Evolutionary conservation across 2,797 vertebrate species (phyloP).

Genomic region (Leuciscus waleckii): DNA sequence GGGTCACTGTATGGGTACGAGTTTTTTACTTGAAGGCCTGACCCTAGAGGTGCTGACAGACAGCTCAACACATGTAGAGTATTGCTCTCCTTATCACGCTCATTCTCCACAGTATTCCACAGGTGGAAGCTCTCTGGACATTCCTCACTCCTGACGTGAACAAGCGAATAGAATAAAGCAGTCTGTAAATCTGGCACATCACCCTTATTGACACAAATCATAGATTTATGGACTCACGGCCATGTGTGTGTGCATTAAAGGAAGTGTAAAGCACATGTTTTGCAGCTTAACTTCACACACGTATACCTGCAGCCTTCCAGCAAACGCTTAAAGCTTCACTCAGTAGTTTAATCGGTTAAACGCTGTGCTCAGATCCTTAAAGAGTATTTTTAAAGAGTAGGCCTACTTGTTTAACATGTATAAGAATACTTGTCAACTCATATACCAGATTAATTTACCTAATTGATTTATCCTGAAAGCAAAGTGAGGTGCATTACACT

Average conservation of each 20-base stretch:
- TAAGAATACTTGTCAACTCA: constrained; percentile 14
- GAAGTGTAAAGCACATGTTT: constrained; percentile 63
- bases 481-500: constrained; percentile 43
- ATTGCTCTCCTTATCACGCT: constrained; percentile 47
- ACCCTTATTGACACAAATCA: constrained; percentile 58
- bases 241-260: constrained; percentile 54
- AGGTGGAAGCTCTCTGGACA: constrained; percentile 58
- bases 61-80: constrained; percentile 53
- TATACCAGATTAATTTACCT: constrained; percentile 56
- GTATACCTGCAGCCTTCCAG: constrained; percentile 38
- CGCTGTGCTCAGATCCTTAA: constrained; percentile 15
- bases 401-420: constrained; percentile 50
- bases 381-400: constrained; percentile 1
- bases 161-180: constrained; percentile 59
- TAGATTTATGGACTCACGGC: constrained; percentile 57
- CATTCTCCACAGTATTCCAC: constrained; percentile 56
- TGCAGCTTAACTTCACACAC: constrained; percentile 53
- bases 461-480: constrained; percentile 51
- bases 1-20: constrained; percentile 46
- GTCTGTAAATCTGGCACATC: constrained; percentile 47
- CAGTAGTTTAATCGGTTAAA: constrained; percentile 11
- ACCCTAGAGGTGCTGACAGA: constrained; percentile 7
- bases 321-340: constrained; percentile 28
- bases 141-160: constrained; percentile 57
- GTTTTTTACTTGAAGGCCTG: constrained; percentile 21